Evolutionary conservation across 2,113 vertebrate genomes (phyloP), one percentile per base, ranked within the genome.

Genomic region (Channa maculata): DNA sequence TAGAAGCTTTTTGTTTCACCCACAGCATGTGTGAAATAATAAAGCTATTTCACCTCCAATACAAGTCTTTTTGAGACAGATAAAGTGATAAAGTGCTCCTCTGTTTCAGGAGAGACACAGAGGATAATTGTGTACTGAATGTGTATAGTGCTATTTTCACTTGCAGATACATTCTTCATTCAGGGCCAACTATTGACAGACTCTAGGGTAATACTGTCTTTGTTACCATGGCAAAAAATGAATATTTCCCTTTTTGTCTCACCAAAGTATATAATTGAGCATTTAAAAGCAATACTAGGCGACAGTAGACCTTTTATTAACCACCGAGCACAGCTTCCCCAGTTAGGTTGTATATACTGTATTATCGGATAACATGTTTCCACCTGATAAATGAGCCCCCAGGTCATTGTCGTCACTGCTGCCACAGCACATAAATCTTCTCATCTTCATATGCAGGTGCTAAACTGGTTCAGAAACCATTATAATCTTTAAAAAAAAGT

Each of bases 191-290:
- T 58, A 71, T 34, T 34, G 57, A 57, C 33, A 11, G 45, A 67
- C 46, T 48, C 34, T 60, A 0, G 34, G 52, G 50, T 34, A 34
- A 37, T 44, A 55, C 8, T 41, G 15, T 4, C 1, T 15, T 5
- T 65, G 79, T 81, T 80, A 11, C 73, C 59, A 79, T 73, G 54
- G 73, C 48, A 37, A 79, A 67, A 24, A 66, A 64, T 59, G 14
- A 60, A 50, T 52, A 0, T 37, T 36, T 51, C 55, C 9, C 34
- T 60, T 10, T 66, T 6, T 38, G 15, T 63, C 11, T 46, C 14
- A 5, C 7, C n/a, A 43, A 62, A 46, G 60, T 54, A 53, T 65
- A 48, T 71, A 59, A 61, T 52, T 71, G 48, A 69, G 14, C 24
- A 24, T 78, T 71, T 73, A 46, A 65, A 71, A 66, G 38, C 1